Conservation (phyloP, 2,888 invertebrate species). For the Cynaeus angustus region DNA sequence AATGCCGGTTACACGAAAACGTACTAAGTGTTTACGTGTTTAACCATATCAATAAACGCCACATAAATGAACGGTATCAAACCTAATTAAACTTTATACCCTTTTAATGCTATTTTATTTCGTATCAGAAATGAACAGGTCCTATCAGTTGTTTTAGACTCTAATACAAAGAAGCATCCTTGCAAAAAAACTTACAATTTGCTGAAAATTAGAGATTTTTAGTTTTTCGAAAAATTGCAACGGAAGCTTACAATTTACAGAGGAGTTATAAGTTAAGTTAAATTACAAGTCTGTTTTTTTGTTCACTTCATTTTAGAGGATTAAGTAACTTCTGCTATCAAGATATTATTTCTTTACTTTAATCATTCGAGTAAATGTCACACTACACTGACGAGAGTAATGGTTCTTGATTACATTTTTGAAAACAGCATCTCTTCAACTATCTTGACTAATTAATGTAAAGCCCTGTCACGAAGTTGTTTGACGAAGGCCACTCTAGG, state of each 20-base stretch:
- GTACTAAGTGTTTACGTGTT: constrained; percentile 41
- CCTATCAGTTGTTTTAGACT: not conserved
- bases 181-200: too few relatives aligned
- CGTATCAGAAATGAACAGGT: not conserved
- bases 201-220: too few relatives aligned
- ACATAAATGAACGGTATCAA: constrained; percentile 29
- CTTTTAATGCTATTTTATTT: constrained; percentile 27
- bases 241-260: too few relatives aligned
- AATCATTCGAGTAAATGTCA: constrained; percentile 3
- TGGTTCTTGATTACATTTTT: constrained; percentile 32
- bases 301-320: too few relatives aligned
- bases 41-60: constrained; percentile 31
- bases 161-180: too few relatives aligned
- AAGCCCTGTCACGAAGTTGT: constrained; percentile 36
- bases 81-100: constrained; percentile 27
- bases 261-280: too few relatives aligned
- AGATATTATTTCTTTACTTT: too few relatives aligned
- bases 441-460: constrained; percentile 40
- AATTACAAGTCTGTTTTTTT: too few relatives aligned
- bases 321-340: too few relatives aligned
- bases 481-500: constrained; percentile 37
- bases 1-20: constrained; percentile 38
- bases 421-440: constrained; percentile 13
- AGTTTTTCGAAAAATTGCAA: too few relatives aligned
- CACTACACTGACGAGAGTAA: not conserved